phyloP scores from a whole-genome alignment of 2,888 invertebrate species.

The Dolichomitus sp. region DNA sequence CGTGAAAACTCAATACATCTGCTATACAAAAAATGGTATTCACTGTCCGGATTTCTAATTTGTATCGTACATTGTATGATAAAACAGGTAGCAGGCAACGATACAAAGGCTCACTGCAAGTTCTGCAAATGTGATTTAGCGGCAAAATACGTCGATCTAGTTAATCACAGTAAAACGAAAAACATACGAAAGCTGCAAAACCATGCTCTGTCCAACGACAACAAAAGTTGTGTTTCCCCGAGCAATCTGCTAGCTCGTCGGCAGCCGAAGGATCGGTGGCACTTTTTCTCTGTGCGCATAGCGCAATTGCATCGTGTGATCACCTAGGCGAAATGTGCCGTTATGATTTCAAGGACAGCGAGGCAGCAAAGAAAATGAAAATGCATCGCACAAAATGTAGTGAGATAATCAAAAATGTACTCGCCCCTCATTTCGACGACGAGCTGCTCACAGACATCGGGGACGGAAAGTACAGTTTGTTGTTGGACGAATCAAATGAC shows the following conservation, averaged over 20 bases:
- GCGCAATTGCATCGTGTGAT: constrained; percentile 57
- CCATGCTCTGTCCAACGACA: constrained; percentile 57
- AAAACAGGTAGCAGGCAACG: too few species aligned
- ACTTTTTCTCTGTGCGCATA: constrained; percentile 55
- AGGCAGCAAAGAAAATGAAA: constrained; percentile 56
- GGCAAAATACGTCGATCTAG: too few species aligned
- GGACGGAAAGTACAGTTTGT: constrained; percentile 68
- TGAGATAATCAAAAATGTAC: constrained; percentile 67
- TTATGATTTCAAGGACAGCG: constrained; percentile 56
- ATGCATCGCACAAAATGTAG: constrained; percentile 72
- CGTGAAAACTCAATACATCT: neutral
- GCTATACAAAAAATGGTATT: neutral
- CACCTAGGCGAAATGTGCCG: constrained; percentile 50
- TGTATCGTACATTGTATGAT: too few species aligned
- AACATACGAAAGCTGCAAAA: constrained; percentile 28
- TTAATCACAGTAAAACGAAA: too few species aligned
- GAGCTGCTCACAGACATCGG: constrained; percentile 69
- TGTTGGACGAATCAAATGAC: constrained; percentile 76
- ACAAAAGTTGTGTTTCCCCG: constrained; percentile 40
- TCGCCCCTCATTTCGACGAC: constrained; percentile 63
- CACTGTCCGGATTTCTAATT: neutral
- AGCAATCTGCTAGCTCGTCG: constrained; percentile 36
- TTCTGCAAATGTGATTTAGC: too few species aligned
- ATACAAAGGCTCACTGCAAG: too few species aligned
- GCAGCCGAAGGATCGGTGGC: constrained; percentile 58